phyloP scores from a whole-genome alignment of 2,113 vertebrate genomes.

The Rallus limicola region DNA sequence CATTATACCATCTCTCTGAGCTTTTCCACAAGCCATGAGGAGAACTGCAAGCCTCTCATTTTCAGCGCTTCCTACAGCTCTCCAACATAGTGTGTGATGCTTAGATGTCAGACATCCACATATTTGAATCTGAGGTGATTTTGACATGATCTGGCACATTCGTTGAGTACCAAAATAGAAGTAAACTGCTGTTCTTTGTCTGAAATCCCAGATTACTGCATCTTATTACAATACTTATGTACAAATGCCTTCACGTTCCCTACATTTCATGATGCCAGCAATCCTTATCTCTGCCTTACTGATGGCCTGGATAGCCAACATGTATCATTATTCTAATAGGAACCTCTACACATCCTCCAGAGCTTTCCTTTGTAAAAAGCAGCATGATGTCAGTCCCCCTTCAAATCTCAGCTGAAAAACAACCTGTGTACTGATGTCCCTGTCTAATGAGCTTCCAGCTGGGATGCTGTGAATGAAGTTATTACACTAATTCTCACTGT shows the following conservation, averaged over 20 bases:
- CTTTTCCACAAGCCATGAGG: not conserved
- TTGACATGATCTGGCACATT: not conserved
- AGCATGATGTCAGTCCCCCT: not conserved
- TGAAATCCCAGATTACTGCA: not conserved
- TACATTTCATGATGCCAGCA: not conserved
- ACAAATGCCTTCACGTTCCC: not conserved
- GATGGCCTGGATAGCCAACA: not conserved
- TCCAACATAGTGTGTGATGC: not conserved
- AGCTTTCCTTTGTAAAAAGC: not conserved
- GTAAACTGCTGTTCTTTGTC: not conserved
- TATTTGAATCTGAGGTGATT: not conserved
- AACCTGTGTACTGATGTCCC: not conserved
- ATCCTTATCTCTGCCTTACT: not conserved
- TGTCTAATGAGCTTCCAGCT: not conserved
- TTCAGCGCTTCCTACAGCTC: not conserved
- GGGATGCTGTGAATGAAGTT: not conserved
- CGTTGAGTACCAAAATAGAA: not conserved
- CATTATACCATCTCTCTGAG: not conserved
- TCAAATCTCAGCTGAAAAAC: not conserved
- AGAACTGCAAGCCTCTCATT: not conserved
- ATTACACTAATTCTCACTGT: not conserved
- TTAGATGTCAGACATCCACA: not conserved
- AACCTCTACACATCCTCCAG: not conserved
- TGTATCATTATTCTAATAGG: not conserved
- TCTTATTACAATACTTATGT: not conserved